These are phyloP conservation scores for Polyergus mexicanus DNA, from an alignment of 1,140 invertebrate species.

Conservation along the genomic window DNA sequence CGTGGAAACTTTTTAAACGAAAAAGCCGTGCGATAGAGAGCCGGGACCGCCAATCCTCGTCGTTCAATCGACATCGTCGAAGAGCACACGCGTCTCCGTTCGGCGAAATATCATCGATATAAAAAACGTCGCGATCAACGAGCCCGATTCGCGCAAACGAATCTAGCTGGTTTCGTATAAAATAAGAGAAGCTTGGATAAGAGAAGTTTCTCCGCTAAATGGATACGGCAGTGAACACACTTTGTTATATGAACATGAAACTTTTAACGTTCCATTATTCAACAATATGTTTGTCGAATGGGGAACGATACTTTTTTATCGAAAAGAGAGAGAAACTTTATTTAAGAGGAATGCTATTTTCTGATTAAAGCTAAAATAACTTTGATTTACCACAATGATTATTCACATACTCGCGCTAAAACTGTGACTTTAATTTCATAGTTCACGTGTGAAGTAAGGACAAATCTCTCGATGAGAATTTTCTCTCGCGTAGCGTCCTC, in stretches of 20 bases:
- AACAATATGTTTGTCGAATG: not conserved
- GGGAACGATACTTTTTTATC: not conserved
- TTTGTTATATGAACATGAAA: not conserved
- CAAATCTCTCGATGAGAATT: conserved; percentile 15
- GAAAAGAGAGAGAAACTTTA: not conserved
- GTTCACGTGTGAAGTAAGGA: not conserved
- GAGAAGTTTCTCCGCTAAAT: not conserved
- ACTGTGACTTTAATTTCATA: conserved; percentile 46
- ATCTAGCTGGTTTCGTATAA: not conserved
- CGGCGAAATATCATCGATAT: not conserved
- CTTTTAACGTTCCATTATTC: conserved; percentile 4
- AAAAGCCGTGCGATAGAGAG: not conserved
- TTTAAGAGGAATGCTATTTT: not conserved
- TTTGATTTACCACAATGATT: not conserved
- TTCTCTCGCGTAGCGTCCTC: not conserved
- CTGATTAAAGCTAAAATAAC: not conserved
- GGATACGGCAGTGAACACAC: not conserved
- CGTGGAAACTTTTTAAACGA: not conserved
- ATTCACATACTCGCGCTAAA: conserved; percentile 29
- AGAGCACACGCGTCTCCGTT: not conserved
- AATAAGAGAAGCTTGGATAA: not conserved
- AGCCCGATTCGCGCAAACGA: not conserved
- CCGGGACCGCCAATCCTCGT: not conserved
- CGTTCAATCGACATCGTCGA: not conserved
- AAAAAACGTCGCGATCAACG: not conserved